These are phyloP conservation scores for Drosophila ercepeae DNA, from an alignment of 1,140 invertebrate species.

Conservation along the genomic window DNA sequence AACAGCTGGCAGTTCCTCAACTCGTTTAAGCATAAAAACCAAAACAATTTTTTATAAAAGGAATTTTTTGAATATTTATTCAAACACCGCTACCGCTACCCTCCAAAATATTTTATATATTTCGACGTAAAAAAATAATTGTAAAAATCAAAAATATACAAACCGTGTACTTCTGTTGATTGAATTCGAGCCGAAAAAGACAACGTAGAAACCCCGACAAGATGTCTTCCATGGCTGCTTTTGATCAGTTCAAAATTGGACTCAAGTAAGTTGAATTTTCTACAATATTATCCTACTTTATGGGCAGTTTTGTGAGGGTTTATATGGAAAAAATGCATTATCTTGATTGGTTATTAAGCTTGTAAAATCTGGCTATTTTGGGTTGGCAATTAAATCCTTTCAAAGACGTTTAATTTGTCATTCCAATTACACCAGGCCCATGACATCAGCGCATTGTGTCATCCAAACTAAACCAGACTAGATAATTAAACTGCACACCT, in stretches of 20 bases:
- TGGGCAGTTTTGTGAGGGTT: background rate
- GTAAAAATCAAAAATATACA: constrained; percentile 9
- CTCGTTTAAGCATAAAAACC: constrained; percentile 12
- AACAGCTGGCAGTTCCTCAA: constrained; percentile 60
- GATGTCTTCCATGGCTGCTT: constrained; percentile 79
- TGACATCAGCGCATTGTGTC: constrained; percentile 49
- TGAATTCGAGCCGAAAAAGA: constrained; percentile 12
- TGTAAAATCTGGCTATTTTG: background rate
- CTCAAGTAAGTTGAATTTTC: constrained; percentile 69
- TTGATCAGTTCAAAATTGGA: constrained; percentile 82
- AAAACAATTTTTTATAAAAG: constrained; percentile 32
- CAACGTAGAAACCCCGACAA: constrained; percentile 31
- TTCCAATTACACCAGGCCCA: constrained; percentile 33
- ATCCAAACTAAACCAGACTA: constrained; percentile 27
- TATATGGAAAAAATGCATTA: background rate
- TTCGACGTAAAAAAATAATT: background rate
- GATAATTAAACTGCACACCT: constrained; percentile 40
- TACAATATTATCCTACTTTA: constrained; percentile 12
- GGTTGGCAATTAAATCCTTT: background rate
- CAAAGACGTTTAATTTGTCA: constrained; percentile 13
- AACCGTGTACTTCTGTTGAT: constrained; percentile 24
- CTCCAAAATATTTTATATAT: background rate
- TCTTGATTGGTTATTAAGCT: background rate
- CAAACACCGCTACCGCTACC: constrained; percentile 2
- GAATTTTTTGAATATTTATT: constrained; percentile 25